Evolutionary conservation across 2,113 vertebrate species (phyloP).

Genomic region (Onychostoma macrolepis): DNA sequence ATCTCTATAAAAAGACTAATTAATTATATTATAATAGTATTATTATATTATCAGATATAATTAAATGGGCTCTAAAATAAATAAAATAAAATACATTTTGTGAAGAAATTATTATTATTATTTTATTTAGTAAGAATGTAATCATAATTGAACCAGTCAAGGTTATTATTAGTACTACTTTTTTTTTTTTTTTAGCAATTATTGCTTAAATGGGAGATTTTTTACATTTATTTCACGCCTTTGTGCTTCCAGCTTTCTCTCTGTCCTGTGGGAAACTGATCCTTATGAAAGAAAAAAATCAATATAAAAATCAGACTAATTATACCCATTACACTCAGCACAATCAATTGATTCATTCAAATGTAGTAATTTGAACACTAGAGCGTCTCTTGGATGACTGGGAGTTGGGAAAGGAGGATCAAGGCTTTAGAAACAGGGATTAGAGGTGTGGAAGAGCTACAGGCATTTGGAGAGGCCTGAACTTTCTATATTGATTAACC

Average conservation of each 20-base stretch:
- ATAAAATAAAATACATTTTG: no score
- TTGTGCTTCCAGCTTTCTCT: neutral
- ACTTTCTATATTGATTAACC: slow-evolving; percentile 56
- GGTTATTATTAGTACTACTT: neutral
- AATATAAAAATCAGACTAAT: slow-evolving; percentile 27
- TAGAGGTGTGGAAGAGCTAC: slow-evolving; percentile 13
- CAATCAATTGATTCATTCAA: slow-evolving; percentile 43
- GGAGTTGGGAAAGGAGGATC: slow-evolving; percentile 11
- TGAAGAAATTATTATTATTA: no score
- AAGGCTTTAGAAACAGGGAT: slow-evolving; percentile 15
- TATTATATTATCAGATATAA: no score
- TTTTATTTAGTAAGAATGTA: neutral
- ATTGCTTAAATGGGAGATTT: neutral
- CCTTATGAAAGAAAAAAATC: slow-evolving; percentile 19
- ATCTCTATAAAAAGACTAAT: no score
- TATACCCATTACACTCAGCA: slow-evolving; percentile 39
- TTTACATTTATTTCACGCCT: neutral
- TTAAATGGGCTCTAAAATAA: no score
- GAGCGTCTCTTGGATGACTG: slow-evolving; percentile 15
- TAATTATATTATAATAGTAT: no score
- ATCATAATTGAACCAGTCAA: neutral
- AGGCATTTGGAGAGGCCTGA: slow-evolving; percentile 38
- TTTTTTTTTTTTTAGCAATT: neutral
- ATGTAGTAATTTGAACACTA: slow-evolving; percentile 19
- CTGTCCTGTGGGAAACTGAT: neutral